A percentile compares a stretch with the other conserved stretches of the same genome.
Evolutionary conservation across 2,113 vertebrate species (phyloP).

Genomic region (Riparia riparia): DNA sequence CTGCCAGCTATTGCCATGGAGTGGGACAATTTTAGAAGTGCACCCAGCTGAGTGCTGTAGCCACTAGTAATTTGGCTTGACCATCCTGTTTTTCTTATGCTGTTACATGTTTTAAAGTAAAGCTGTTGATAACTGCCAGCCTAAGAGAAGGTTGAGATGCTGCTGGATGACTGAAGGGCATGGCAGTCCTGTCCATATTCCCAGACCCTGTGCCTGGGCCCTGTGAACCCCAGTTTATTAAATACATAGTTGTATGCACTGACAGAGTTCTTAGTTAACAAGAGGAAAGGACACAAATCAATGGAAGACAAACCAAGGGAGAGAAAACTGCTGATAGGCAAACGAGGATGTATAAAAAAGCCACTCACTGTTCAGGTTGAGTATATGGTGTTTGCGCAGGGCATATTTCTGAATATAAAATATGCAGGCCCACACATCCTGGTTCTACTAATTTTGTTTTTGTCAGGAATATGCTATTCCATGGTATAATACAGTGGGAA

Average conservation of each 20-base stretch:
- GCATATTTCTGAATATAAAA: background rate
- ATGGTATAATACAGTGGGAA: background rate
- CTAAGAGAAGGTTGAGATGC: background rate
- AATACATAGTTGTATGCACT: background rate
- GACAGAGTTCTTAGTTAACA: background rate
- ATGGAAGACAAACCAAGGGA: background rate
- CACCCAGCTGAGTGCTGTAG: background rate
- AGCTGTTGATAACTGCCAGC: background rate
- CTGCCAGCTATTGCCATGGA: background rate
- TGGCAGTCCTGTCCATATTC: background rate
- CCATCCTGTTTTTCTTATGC: background rate
- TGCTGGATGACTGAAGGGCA: background rate
- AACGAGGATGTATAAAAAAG: background rate
- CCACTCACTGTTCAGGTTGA: background rate
- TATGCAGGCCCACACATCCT: background rate
- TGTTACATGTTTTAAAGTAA: background rate
- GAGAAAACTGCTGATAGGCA: background rate
- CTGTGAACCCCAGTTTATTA: background rate
- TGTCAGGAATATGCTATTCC: background rate
- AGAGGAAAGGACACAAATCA: background rate
- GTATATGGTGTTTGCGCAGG: background rate
- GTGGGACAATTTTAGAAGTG: background rate
- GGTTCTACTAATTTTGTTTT: background rate
- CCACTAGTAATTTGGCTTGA: background rate
- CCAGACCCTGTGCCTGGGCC: background rate